phyloP scores from a whole-genome alignment of 2,113 vertebrate species.

The Leptobrachium leishanense region DNA sequence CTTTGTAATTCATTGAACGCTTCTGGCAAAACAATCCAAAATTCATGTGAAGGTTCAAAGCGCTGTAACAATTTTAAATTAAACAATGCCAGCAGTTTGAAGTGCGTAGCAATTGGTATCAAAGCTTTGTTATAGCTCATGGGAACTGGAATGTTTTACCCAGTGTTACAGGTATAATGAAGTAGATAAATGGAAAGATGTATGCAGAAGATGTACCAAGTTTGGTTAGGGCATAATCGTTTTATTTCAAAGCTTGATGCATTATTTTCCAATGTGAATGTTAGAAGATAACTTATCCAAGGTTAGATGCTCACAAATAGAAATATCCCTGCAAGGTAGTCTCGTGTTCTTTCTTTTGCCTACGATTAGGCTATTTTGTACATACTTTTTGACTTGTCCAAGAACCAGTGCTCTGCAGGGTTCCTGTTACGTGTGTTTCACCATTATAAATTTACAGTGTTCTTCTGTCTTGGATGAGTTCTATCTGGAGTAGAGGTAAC shows the following conservation, averaged over 20 bases:
- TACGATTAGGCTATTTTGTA: too few species aligned
- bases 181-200: conserved; percentile 37
- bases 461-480: too few species aligned
- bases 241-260: neutral
- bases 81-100: conserved; percentile 50
- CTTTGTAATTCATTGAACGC: conserved; percentile 67
- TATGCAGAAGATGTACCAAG: conserved; percentile 49
- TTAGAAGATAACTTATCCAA: too few species aligned
- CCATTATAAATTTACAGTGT: too few species aligned
- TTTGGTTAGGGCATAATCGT: conserved; percentile 8
- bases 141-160: conserved; percentile 35
- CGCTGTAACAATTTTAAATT: conserved; percentile 51
- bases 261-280: neutral
- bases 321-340: too few species aligned
- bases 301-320: too few species aligned
- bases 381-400: too few species aligned
- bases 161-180: conserved; percentile 25
- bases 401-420: too few species aligned
- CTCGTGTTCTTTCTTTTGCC: too few species aligned
- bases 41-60: conserved; percentile 65
- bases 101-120: conserved; percentile 24
- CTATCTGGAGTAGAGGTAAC: too few species aligned
- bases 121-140: conserved; percentile 20
- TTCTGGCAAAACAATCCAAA: conserved; percentile 66
- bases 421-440: too few species aligned